phyloP scores from a whole-genome alignment of 2,797 vertebrate genomes.

The Apogon talboti region DNA sequence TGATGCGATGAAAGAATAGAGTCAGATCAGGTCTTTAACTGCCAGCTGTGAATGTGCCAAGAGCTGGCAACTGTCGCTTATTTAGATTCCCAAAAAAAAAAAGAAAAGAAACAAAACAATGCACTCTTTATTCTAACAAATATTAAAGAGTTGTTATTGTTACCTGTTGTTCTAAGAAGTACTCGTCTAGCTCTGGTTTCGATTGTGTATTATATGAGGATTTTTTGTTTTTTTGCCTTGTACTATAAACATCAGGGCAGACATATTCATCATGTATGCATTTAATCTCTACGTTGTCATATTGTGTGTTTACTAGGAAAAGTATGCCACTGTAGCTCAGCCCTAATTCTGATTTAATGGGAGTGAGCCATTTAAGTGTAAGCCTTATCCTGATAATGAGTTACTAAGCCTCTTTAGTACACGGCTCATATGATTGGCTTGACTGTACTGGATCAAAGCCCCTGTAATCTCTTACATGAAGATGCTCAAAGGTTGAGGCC shows the following conservation, averaged over 20 bases:
- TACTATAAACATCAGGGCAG: neutral
- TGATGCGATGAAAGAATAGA: no score
- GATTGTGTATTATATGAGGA: no score
- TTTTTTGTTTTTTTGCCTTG: neutral
- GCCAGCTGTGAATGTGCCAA: no score
- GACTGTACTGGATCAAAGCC: constrained; percentile 81
- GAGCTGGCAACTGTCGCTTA: no score
- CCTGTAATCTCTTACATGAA: constrained; percentile 74
- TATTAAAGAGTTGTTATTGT: no score
- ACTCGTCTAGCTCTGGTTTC: no score
- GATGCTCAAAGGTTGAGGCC: constrained; percentile 74
- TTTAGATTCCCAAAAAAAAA: no score
- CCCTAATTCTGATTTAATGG: constrained; percentile 71
- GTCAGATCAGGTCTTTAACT: no score
- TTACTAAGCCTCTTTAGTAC: constrained; percentile 80
- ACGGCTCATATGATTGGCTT: constrained; percentile 79
- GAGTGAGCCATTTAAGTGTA: constrained; percentile 71
- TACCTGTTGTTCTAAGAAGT: no score
- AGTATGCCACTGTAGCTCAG: constrained; percentile 40
- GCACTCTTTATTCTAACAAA: no score
- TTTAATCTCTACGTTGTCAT: constrained; percentile 20
- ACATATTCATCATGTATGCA: neutral
- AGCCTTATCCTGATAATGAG: constrained; percentile 80
- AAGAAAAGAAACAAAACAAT: no score
- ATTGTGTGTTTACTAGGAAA: constrained; percentile 25